Conservation (phyloP, 2,888 invertebrate genomes). For the Sinelater perroti region DNA sequence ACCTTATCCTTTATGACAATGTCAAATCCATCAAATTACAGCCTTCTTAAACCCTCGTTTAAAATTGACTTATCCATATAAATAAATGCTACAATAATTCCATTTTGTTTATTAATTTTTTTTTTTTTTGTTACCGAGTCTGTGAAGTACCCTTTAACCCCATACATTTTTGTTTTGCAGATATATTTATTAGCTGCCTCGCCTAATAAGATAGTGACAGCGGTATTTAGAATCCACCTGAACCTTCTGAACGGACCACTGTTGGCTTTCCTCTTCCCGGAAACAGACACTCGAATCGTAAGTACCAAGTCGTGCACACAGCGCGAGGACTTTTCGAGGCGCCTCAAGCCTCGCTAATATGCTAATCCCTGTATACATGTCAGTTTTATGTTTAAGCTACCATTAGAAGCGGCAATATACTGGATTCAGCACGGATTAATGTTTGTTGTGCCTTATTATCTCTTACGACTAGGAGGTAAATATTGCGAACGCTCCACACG, state of each 20-base stretch:
- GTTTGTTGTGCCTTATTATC: constrained; percentile 93
- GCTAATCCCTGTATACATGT: constrained; percentile 12
- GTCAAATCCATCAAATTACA: no score
- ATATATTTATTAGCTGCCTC: constrained; percentile 89
- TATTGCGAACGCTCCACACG: neutral
- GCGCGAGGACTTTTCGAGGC: no score
- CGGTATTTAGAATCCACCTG: constrained; percentile 89
- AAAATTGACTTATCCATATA: no score
- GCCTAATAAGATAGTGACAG: constrained; percentile 82
- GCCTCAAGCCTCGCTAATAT: constrained; percentile 3
- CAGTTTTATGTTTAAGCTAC: constrained; percentile 69
- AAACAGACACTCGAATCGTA: constrained; percentile 91
- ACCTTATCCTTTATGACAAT: no score
- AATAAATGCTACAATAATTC: no score
- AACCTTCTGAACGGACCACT: constrained; percentile 94
- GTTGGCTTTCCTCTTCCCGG: constrained; percentile 92
- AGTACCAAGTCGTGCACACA: no score
- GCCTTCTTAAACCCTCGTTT: no score
- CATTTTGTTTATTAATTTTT: no score
- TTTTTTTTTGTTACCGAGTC: no score
- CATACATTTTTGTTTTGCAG: constrained; percentile 68
- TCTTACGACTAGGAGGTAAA: constrained; percentile 85
- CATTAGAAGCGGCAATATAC: constrained; percentile 91
- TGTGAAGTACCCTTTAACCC: no score
- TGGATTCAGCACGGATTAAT: constrained; percentile 97